These are phyloP conservation scores for Ecliptopera silaceata DNA, from an alignment of 2,888 invertebrate species.

Conservation along the genomic window DNA sequence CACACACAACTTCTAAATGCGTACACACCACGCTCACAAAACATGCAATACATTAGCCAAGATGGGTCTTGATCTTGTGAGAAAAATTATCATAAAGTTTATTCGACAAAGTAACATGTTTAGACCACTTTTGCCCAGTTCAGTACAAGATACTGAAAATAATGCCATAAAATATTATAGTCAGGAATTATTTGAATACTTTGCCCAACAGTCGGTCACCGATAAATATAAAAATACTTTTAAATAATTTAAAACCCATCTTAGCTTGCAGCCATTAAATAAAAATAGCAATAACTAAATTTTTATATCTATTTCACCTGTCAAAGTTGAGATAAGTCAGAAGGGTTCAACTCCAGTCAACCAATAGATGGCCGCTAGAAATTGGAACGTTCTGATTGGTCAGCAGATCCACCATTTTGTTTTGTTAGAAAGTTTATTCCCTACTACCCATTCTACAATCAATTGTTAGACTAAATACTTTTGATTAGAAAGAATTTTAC, in stretches of 20 bases:
- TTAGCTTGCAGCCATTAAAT: background rate
- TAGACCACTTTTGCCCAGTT: too few relatives aligned
- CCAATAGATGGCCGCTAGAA: background rate
- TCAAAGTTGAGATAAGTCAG: background rate
- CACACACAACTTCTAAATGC: constrained; percentile 38
- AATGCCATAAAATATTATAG: too few relatives aligned
- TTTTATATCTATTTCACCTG: background rate
- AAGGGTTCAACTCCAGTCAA: background rate
- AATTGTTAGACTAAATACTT: background rate
- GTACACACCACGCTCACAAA: constrained; percentile 35
- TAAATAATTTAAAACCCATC: background rate
- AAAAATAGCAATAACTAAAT: background rate
- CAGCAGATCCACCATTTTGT: background rate
- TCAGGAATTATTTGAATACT: too few relatives aligned
- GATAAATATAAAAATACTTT: background rate
- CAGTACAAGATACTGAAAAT: too few relatives aligned
- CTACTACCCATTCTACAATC: background rate
- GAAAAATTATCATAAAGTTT: too few relatives aligned
- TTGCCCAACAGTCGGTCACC: too few relatives aligned
- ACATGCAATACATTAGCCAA: constrained; percentile 18
- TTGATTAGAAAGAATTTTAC: too few relatives aligned
- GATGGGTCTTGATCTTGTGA: background rate
- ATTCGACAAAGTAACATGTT: too few relatives aligned
- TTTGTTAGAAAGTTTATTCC: background rate
- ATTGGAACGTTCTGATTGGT: background rate